These are phyloP conservation scores for Pempheris klunzingeri DNA, from an alignment of 2,797 vertebrate species.

Conservation along the genomic window DNA sequence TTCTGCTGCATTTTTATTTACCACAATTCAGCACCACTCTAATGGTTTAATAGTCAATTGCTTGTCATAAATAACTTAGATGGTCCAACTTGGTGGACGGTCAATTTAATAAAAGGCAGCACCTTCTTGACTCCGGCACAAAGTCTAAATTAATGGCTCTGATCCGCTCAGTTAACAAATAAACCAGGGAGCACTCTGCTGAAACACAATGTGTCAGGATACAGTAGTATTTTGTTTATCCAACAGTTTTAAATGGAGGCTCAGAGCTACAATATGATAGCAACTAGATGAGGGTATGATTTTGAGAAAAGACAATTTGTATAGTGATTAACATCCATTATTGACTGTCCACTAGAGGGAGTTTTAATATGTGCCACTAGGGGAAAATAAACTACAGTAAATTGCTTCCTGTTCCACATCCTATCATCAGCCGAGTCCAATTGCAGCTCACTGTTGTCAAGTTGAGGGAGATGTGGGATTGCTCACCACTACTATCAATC, in stretches of 20 bases:
- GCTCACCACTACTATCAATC: slow-evolving; percentile 26
- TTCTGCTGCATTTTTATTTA: not conserved
- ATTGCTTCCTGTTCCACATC: slow-evolving; percentile 53
- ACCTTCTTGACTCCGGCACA: slow-evolving; percentile 26
- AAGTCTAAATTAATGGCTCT: slow-evolving; percentile 27
- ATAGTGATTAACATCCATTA: slow-evolving; percentile 40
- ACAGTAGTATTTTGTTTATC: slow-evolving; percentile 10
- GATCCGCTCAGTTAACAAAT: slow-evolving; percentile 12
- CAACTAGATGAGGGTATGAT: not conserved
- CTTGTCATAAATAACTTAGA: not conserved
- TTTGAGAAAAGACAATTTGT: slow-evolving; percentile 15
- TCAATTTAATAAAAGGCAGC: slow-evolving; percentile 3
- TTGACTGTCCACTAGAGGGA: slow-evolving; percentile 60
- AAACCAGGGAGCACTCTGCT: not conserved
- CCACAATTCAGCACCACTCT: not conserved
- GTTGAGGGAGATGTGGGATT: slow-evolving; percentile 26
- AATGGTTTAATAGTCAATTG: not conserved
- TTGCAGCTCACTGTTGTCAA: slow-evolving; percentile 27
- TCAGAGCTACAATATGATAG: slow-evolving; percentile 19
- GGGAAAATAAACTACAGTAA: slow-evolving; percentile 52
- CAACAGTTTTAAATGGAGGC: not conserved
- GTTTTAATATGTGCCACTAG: slow-evolving; percentile 49
- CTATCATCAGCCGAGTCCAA: slow-evolving; percentile 35
- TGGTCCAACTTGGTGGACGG: not conserved
- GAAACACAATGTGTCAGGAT: slow-evolving; percentile 8